Base-by-base conservation (phyloP, 1,140 invertebrate species). In the Ostrea denselamellosa region DNA sequence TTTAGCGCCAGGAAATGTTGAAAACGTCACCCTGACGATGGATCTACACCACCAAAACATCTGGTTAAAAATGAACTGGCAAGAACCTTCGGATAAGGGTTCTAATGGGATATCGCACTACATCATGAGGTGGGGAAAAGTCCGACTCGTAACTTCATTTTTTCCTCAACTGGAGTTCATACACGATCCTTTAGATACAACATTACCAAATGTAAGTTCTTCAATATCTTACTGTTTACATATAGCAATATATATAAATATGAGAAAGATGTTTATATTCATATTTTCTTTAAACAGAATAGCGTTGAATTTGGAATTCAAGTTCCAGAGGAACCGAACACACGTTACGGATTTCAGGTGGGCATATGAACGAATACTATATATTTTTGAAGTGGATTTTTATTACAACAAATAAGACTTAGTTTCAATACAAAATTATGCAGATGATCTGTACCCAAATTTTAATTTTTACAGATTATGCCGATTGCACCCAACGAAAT, bases 111-210 rank as follows among this genome's bases (percentile, higher is more conserved):
- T 89, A 65, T 82, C 77, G 10, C 83, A 85, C 68, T 89, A 89
- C 44, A n/a, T 58, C 2, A 89, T 89, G 44, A 56, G 86, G 44
- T 89, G 88, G 88, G 88, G 88, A 8, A 77, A 77, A 14, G 83
- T 89, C 53, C 10, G 19, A 2, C 10, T 34, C 9, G n/a, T 25
- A 10, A 3, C 3, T 0, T n/a, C n/a, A n/a, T n/a, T 52, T 54
- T 34, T 12, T 62, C 4, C 53, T 85, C 83, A 85, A 19, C n/a
- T 54, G 4, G 14, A 85, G 14, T 85, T 25, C 54, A 62, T 22
- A 14, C 25, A 85, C 17, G 53, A 85, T 12, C 82, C 82, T 12
- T 34, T 54, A 7, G 9, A 68, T 19, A 77, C 83, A 52, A 56
- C 34, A 0, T n/a, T 71, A 82, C 12, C 10, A 1, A 86, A 52